Base-by-base conservation (phyloP, 2,888 invertebrate species). In the Phengaris alcon region DNA sequence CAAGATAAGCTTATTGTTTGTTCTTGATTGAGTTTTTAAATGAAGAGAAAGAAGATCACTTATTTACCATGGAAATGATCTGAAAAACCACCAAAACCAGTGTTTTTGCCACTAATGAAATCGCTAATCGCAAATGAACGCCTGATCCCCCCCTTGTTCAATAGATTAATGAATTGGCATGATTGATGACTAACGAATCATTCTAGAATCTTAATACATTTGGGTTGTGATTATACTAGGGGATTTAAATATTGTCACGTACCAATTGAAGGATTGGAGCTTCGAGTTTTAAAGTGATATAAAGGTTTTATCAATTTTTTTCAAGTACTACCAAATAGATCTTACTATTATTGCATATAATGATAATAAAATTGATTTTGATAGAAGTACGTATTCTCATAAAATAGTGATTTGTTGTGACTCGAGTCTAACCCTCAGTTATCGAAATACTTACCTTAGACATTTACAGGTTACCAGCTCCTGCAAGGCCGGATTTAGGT, bases 401-500 rank as follows among this genome's bases (percentile, higher is more conserved):
- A 48, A 48, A 48, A 48, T 48, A 4, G 48, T 48, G 6, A 3
- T 48, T 48, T 5, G 48, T 7, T 6, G 48, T 48, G 48, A 55
- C 3, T 57, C 3, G 3, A 15, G n/a, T 57, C 55, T n/a, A 7
- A 15, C 13, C 6, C 55, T n/a, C 6, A 57, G n/a, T 8, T 57
- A 15, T 7, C 1, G 15, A 15, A 15, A 57, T 15, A 57, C 15
- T 15, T 15, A 57, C 15, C 15, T 57, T 3, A 15, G 55, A 74
- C 74, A 55, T 75, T 80, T 77, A 52, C 78, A 93, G 93, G 76
- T 83, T 93, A 76, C 93, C 93, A 44, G 80, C 78, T 44, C 80
- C 89, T 8, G 93, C 91, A 0, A 83, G 90, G 13, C 87, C 85
- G 48, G 83, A 89, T 77, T 77, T 92, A 6, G 93, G 93, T 80